Percentiles rank a stretch among this genome's conserved stretches.
These are phyloP conservation scores for Scleropages formosus DNA, from an alignment of 2,797 vertebrate genomes.

Conservation along the genomic window DNA sequence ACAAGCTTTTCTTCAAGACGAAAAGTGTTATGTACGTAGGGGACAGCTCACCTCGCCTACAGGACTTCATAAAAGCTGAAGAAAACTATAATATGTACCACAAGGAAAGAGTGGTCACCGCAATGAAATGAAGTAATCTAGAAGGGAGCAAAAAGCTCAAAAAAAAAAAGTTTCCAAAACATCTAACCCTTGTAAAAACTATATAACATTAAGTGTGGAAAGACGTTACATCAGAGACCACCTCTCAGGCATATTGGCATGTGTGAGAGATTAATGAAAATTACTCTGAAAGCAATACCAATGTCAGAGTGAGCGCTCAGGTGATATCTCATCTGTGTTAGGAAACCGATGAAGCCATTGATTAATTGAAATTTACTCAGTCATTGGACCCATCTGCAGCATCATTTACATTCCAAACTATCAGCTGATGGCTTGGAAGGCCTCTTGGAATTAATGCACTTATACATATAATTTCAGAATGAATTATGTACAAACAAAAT, in stretches of 20 bases:
- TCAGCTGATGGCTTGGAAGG: constrained; percentile 86
- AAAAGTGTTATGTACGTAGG: no score
- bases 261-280: constrained; percentile 87
- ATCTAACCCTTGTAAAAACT: neutral
- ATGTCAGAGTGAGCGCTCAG: constrained; percentile 81
- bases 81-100: no score
- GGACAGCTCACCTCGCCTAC: no score
- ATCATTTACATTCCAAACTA: constrained; percentile 98
- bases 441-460: constrained; percentile 82
- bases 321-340: constrained; percentile 99
- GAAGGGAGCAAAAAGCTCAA: constrained; percentile 1
- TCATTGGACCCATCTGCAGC: constrained; percentile 89
- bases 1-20: no score
- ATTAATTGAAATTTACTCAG: constrained; percentile 99
- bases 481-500: constrained; percentile 76
- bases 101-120: no score
- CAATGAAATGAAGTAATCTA: neutral
- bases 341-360: constrained; percentile 95
- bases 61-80: no score
- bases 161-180: neutral
- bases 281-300: constrained; percentile 81
- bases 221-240: constrained; percentile 38
- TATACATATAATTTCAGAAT: constrained; percentile 77
- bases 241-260: constrained; percentile 74
- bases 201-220: constrained; percentile 40